Evolutionary conservation across 2,113 vertebrate species (phyloP).

Genomic region (Ranitomeya imitator): DNA sequence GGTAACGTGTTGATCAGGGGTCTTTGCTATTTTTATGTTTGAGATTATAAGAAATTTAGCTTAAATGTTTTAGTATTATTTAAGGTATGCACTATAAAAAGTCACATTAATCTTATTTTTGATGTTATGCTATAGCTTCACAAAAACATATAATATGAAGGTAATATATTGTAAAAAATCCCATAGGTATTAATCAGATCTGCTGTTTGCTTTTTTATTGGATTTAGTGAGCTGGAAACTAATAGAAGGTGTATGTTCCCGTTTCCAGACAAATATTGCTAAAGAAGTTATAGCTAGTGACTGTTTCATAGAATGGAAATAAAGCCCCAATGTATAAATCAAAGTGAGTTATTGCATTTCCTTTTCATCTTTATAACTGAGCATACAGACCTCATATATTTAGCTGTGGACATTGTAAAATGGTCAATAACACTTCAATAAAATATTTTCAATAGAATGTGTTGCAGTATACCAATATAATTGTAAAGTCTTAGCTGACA

Average conservation of each 20-base stretch:
- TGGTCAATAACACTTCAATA: conserved; percentile 1
- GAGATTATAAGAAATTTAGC: background rate
- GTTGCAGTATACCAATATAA: conserved; percentile 1
- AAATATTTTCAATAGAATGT: background rate
- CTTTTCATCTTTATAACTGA: background rate
- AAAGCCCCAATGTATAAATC: conserved; percentile 23
- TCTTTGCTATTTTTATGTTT: background rate
- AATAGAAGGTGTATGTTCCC: background rate
- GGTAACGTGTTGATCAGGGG: background rate
- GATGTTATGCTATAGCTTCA: background rate
- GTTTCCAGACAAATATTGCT: background rate
- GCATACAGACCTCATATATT: background rate
- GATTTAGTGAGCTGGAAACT: background rate
- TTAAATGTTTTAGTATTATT: background rate
- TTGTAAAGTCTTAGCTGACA: background rate
- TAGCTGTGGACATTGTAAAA: background rate
- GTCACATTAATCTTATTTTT: background rate
- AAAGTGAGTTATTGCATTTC: conserved; percentile 11
- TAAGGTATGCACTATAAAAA: background rate
- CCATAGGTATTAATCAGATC: background rate
- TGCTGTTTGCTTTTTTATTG: conserved; percentile 4
- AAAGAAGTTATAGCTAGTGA: conserved; percentile 13
- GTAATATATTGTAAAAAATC: background rate
- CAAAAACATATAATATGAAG: background rate
- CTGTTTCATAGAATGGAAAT: background rate